Percentiles rank a stretch among this genome's conserved stretches.
phyloP scores from a whole-genome alignment of 2,797 vertebrate genomes.

The Chelonia mydas region DNA sequence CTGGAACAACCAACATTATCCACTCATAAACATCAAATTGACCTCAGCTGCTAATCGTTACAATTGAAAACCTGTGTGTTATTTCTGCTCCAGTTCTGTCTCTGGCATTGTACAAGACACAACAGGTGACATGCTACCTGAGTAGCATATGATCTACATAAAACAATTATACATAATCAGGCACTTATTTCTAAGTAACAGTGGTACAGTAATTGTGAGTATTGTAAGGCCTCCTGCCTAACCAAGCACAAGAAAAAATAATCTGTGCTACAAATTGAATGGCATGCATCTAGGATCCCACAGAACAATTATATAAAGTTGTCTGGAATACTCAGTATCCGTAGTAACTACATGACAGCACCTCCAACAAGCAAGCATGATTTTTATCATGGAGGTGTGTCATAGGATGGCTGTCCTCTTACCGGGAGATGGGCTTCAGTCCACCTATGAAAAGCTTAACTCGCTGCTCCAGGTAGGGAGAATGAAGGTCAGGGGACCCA shows the following conservation, averaged over 20 bases:
- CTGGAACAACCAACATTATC: background rate
- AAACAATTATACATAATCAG: background rate
- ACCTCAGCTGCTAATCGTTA: background rate
- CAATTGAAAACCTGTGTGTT: conserved; percentile 37
- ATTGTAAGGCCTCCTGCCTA: background rate
- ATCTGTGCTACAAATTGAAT: background rate
- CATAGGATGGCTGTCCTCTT: too few species aligned
- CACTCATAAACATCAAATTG: conserved; percentile 45
- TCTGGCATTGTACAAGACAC: conserved; percentile 22
- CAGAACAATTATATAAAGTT: background rate
- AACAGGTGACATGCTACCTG: background rate
- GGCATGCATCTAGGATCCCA: background rate
- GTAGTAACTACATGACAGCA: conserved; percentile 1
- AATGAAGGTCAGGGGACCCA: too few species aligned
- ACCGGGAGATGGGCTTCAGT: too few species aligned
- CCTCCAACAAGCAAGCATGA: too few species aligned
- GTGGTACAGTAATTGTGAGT: background rate
- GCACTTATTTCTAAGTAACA: conserved; percentile 20
- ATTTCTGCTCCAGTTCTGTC: background rate
- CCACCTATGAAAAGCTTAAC: too few species aligned
- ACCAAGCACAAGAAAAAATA: background rate
- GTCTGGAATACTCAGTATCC: conserved; percentile 18
- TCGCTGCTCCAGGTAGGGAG: too few species aligned
- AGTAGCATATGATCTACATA: background rate
- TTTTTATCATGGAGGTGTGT: too few species aligned